Percentiles rank a stretch among this genome's conserved stretches.
phyloP scores from a whole-genome alignment of 30 jellyfish, hydroid and myxozoan genomes.

The Turritopsis rubra region DNA sequence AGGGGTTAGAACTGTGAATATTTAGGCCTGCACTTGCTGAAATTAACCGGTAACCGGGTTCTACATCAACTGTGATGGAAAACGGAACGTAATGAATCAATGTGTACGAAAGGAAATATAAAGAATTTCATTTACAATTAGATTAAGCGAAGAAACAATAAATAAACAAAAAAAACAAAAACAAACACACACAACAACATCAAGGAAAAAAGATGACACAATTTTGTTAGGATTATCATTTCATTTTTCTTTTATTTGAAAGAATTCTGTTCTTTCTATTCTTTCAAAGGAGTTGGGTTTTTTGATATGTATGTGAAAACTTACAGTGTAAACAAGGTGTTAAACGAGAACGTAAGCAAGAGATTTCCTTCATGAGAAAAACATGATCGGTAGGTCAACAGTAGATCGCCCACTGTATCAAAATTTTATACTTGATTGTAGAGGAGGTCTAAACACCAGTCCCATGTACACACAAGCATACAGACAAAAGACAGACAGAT shows the following conservation, averaged over 20 bases:
- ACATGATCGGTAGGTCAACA: background rate
- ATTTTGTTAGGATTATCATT: background rate
- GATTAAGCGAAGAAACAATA: too few species aligned
- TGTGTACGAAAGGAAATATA: background rate
- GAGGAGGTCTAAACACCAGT: background rate
- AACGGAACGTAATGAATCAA: background rate
- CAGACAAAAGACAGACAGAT: too few species aligned
- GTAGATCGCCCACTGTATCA: background rate
- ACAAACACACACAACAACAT: background rate
- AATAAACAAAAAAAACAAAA: background rate
- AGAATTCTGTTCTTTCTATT: background rate
- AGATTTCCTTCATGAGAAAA: too few species aligned
- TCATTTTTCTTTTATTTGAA: too few species aligned
- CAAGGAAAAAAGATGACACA: background rate
- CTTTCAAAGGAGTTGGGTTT: background rate
- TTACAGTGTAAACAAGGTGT: too few species aligned
- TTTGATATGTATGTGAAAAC: background rate
- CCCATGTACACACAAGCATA: background rate
- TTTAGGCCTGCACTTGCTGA: background rate
- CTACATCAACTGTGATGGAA: background rate
- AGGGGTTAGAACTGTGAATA: background rate
- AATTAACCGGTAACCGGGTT: background rate
- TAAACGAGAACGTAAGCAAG: background rate
- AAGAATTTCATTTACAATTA: background rate
- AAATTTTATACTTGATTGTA: background rate